phyloP scores from a whole-genome alignment of 2,888 invertebrate genomes.

The Sarcophaga subvicina region DNA sequence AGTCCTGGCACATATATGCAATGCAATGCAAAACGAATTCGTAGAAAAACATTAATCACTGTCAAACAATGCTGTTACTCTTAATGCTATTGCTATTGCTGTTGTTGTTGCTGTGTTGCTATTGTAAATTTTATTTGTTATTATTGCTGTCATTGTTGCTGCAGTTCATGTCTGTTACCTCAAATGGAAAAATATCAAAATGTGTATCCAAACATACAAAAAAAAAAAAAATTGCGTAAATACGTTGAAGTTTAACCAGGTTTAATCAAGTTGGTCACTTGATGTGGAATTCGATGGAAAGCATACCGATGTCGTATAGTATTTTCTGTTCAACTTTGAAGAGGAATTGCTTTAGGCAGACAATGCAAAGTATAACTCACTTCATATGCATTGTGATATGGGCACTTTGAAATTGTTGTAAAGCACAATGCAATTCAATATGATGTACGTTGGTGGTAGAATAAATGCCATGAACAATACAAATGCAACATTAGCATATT shows the following conservation, averaged over 20 bases:
- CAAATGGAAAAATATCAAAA: neutral
- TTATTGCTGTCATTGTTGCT: neutral
- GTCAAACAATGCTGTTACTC: conserved; percentile 58
- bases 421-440: too few relatives aligned
- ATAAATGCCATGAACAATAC: too few relatives aligned
- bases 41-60: conserved; percentile 60
- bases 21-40: neutral
- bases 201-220: neutral
- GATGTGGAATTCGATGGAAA: neutral
- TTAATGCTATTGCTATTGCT: neutral
- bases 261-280: neutral
- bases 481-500: too few relatives aligned
- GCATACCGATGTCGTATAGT: too few relatives aligned
- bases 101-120: neutral
- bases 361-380: too few relatives aligned
- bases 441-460: too few relatives aligned
- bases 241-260: neutral
- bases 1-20: too few relatives aligned
- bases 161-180: neutral
- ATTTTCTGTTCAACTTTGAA: too few relatives aligned
- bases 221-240: neutral
- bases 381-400: too few relatives aligned
- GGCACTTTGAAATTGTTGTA: too few relatives aligned
- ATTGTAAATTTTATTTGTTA: conserved; percentile 7
- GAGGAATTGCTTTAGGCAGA: too few relatives aligned